These are phyloP conservation scores for Rotaria socialis DNA, from an alignment of 2,888 invertebrate genomes.

Conservation along the genomic window DNA sequence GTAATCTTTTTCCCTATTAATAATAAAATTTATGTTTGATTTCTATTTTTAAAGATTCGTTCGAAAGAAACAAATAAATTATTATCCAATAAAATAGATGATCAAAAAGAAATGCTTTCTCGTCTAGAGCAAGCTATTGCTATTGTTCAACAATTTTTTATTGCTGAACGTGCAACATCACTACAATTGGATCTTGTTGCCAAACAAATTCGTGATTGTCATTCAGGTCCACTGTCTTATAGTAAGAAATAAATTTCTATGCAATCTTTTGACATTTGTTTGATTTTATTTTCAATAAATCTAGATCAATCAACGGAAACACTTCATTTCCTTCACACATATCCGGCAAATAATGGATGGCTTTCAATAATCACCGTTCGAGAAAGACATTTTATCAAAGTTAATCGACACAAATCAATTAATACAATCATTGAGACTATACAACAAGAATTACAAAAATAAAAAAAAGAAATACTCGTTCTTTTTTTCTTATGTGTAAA, in stretches of 20 bases:
- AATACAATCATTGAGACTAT: constrained; percentile 24
- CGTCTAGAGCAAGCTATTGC: neutral
- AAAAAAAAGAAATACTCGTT: neutral
- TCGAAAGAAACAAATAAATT: constrained; percentile 7
- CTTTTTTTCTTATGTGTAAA: neutral
- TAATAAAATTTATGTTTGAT: too few species aligned
- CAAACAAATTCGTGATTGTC: constrained; percentile 29
- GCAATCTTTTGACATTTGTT: too few species aligned
- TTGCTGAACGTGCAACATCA: constrained; percentile 20
- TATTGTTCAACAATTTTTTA: constrained; percentile 21
- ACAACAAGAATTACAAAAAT: neutral
- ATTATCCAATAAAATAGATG: neutral
- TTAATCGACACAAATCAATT: constrained; percentile 26
- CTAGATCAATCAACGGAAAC: constrained; percentile 34
- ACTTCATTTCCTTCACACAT: neutral
- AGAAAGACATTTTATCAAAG: neutral
- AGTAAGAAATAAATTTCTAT: neutral
- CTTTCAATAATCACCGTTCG: neutral
- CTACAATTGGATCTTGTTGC: neutral
- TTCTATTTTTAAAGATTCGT: neutral
- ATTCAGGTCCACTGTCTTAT: neutral
- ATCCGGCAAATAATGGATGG: constrained; percentile 30
- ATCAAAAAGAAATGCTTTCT: neutral
- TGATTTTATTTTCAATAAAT: neutral
- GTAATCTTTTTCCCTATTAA: neutral